phyloP scores from a whole-genome alignment of 2,797 vertebrate species.

The Clarias laeviceps region DNA sequence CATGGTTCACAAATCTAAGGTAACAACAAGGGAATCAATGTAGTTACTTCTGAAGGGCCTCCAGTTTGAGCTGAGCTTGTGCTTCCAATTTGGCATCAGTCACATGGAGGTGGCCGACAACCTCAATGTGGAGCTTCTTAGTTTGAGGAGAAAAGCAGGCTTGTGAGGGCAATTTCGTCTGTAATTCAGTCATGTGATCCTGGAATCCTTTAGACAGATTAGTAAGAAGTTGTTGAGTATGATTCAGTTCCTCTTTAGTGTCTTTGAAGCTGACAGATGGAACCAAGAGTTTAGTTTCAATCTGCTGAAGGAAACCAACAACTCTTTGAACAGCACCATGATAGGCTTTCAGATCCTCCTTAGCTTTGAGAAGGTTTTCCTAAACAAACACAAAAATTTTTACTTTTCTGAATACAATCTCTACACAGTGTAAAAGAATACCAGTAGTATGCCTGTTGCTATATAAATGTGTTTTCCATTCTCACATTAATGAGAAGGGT shows the following conservation, averaged over 20 bases:
- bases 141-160: constrained; percentile 68
- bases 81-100: constrained; percentile 72
- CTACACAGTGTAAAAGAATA: background rate
- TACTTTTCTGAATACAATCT: background rate
- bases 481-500: background rate
- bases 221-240: constrained; percentile 60
- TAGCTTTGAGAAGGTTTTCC: constrained; percentile 76
- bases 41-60: constrained; percentile 71
- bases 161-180: constrained; percentile 68
- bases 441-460: background rate
- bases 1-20: background rate
- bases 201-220: constrained; percentile 76
- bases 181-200: constrained; percentile 69
- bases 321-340: constrained; percentile 71
- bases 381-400: constrained; percentile 59
- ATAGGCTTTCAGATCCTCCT: constrained; percentile 73
- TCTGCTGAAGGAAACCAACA: constrained; percentile 67
- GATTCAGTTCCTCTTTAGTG: constrained; percentile 66
- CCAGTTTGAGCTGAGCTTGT: constrained; percentile 71
- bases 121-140: constrained; percentile 71
- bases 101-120: constrained; percentile 74
- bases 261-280: constrained; percentile 67
- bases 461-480: background rate
- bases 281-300: constrained; percentile 69
- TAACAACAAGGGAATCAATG: background rate